These are phyloP conservation scores for Lepidurus packardi DNA, from an alignment of 1,140 invertebrate species.

Conservation along the genomic window DNA sequence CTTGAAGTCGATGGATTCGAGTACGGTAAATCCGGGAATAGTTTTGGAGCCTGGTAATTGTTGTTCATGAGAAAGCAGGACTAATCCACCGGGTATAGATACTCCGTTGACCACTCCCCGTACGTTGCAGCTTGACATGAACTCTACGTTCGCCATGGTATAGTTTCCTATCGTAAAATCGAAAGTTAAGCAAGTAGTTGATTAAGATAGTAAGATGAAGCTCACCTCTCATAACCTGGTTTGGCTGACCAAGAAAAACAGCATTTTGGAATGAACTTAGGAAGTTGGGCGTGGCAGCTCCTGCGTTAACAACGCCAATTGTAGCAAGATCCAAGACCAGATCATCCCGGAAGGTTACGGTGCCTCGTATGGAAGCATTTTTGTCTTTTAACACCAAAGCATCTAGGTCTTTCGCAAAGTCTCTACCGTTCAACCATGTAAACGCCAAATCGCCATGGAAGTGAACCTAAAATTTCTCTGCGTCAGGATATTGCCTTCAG, in stretches of 20 bases:
- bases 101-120: not conserved
- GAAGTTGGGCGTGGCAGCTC: not conserved
- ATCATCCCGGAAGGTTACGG: not conserved
- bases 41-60: not conserved
- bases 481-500: not conserved
- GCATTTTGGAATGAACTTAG: not conserved
- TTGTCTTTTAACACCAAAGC: not conserved
- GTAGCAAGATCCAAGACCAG: not conserved
- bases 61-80: not conserved
- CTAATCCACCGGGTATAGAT: not conserved
- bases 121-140: not conserved
- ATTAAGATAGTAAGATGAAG: not conserved
- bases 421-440: not conserved
- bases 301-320: not conserved
- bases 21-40: constrained; percentile 8
- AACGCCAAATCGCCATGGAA: not conserved
- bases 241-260: not conserved
- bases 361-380: not conserved
- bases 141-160: not conserved
- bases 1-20: not conserved
- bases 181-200: not conserved
- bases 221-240: not conserved
- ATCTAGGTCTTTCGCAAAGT: not conserved
- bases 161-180: not conserved
- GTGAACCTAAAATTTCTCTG: not conserved